Evolutionary conservation across 2,113 vertebrate species (phyloP).

Genomic region (Oreochromis tanganicae): DNA sequence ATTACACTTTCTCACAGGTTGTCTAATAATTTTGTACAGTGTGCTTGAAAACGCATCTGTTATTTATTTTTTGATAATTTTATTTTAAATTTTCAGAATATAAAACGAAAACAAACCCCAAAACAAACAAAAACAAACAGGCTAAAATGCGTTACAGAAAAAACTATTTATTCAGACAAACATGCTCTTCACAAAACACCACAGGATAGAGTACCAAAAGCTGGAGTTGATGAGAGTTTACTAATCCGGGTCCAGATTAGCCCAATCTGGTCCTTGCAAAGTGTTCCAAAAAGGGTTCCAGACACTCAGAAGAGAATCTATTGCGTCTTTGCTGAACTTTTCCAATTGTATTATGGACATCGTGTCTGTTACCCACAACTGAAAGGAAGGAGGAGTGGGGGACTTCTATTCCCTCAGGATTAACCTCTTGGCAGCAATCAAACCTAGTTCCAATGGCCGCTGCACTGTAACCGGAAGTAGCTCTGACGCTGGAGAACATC

Average conservation of each 20-base stretch:
- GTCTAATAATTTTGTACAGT: accelerated
- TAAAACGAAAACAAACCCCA: neutral
- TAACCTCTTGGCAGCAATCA: neutral
- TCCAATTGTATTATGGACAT: neutral
- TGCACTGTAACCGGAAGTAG: neutral
- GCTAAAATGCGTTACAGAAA: neutral
- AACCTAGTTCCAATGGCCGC: neutral
- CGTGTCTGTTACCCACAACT: neutral
- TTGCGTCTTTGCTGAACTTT: neutral
- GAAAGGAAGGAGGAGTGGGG: neutral
- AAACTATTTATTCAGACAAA: neutral
- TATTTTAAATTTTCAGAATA: neutral
- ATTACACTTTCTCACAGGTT: neutral
- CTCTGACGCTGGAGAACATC: neutral
- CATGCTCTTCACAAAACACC: neutral
- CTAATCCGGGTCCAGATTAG: neutral
- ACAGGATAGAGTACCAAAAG: neutral
- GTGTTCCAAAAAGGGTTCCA: neutral
- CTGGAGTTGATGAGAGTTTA: neutral
- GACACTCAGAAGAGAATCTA: neutral
- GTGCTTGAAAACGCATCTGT: neutral
- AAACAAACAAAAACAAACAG: neutral
- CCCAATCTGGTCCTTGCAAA: neutral
- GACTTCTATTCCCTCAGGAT: neutral
- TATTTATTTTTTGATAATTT: neutral